Evolutionary conservation across 2,888 invertebrate genomes (phyloP).

Genomic region (Pseudolycoriella hygida): DNA sequence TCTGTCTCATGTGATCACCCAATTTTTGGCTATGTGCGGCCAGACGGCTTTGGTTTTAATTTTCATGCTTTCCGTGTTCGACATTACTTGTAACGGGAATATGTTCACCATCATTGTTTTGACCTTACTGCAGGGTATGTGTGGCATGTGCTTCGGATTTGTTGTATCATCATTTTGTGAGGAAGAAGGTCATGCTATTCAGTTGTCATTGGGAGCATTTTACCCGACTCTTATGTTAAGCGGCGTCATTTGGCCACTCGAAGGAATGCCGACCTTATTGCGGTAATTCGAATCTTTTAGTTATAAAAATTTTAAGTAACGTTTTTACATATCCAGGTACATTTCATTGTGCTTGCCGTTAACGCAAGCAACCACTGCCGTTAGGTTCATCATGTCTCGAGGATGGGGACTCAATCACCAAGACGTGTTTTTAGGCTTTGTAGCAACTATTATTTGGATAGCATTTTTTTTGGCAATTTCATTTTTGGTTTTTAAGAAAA

Average conservation of each 20-base stretch:
- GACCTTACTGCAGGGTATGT: constrained; percentile 76
- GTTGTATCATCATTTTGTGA: constrained; percentile 86
- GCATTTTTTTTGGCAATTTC: constrained; percentile 63
- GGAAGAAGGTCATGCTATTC: constrained; percentile 82
- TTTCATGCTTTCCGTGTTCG: constrained; percentile 81
- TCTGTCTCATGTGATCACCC: constrained; percentile 83
- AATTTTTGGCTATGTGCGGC: constrained; percentile 88
- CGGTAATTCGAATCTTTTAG: too few relatives aligned
- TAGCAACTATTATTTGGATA: constrained; percentile 75
- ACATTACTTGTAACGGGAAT: constrained; percentile 79
- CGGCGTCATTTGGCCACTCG: constrained; percentile 93
- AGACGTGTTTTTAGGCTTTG: constrained; percentile 75
- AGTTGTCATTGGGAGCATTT: constrained; percentile 82
- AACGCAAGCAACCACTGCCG: constrained; percentile 77
- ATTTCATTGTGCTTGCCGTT: constrained; percentile 70
- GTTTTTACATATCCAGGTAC: constrained; percentile 40
- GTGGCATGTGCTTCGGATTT: constrained; percentile 95
- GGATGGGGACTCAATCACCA: constrained; percentile 71
- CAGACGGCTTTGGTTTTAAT: constrained; percentile 80
- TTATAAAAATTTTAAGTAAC: neutral
- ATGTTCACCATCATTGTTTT: constrained; percentile 67
- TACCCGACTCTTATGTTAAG: constrained; percentile 84
- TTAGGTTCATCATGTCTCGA: constrained; percentile 69
- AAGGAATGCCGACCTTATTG: constrained; percentile 79
- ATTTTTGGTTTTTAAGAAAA: constrained; percentile 60